Percentiles rank a stretch among this genome's conserved stretches.
Conservation (phyloP, 2,797 vertebrate genomes). For the Halcyon badia region DNA sequence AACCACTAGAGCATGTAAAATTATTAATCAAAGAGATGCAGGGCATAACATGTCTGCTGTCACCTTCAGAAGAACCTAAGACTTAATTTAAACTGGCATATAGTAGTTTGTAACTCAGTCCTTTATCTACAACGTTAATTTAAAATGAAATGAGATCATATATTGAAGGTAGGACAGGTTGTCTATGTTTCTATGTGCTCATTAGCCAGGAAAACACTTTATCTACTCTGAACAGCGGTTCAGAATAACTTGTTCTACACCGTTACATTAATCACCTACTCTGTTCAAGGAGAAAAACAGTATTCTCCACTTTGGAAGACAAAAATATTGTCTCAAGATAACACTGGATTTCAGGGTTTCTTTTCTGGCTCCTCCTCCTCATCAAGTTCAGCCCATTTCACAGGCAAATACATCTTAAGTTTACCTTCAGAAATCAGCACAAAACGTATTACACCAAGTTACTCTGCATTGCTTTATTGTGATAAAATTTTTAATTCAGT, state of each 20-base stretch:
- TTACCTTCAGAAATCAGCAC: background rate
- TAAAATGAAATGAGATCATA: background rate
- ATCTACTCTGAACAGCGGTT: background rate
- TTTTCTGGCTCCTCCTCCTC: background rate
- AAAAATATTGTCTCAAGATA: background rate
- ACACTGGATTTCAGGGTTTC: background rate
- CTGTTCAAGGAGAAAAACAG: background rate
- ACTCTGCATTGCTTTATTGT: rapidly evolving
- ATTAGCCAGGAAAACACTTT: background rate
- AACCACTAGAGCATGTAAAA: background rate
- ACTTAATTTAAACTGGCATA: background rate
- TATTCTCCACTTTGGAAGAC: background rate
- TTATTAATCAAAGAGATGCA: background rate
- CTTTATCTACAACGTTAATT: background rate
- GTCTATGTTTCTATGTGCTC: background rate
- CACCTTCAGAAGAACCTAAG: background rate
- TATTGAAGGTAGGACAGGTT: rapidly evolving
- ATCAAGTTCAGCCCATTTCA: background rate
- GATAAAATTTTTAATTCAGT: background rate
- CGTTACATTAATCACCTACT: background rate
- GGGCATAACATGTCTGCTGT: background rate
- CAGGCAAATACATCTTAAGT: background rate
- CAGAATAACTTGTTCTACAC: background rate
- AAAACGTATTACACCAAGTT: background rate
- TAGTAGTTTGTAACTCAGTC: background rate